A percentile compares a stretch with the other conserved stretches of the same genome.
phyloP scores from a whole-genome alignment of 2,113 vertebrate genomes.

The Lepisosteus oculatus region DNA sequence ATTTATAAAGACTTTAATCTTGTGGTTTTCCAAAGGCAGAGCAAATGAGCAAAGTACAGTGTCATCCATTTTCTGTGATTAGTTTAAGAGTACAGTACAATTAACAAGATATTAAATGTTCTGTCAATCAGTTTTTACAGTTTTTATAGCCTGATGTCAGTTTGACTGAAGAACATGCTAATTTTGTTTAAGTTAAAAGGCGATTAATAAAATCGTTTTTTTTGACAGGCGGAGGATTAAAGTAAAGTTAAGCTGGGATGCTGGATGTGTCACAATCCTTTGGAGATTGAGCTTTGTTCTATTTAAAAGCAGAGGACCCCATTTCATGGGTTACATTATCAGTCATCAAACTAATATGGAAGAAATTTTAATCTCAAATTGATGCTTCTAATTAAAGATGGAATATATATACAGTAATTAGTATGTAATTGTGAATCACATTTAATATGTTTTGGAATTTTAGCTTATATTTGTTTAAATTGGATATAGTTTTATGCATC shows the following conservation, averaged over 20 bases:
- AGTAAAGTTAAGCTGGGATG: conserved; percentile 61
- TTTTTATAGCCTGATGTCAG: conserved; percentile 48
- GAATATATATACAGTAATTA: conserved; percentile 60
- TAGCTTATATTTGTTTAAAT: conserved; percentile 25
- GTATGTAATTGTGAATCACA: conserved; percentile 63
- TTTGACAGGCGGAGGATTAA: conserved; percentile 52
- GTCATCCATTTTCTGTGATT: too few relatives aligned
- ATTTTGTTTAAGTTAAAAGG: conserved; percentile 69
- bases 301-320: conserved; percentile 21
- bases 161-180: conserved; percentile 57
- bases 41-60: too few relatives aligned
- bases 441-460: conserved; percentile 41
- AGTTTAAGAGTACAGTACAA: conserved; percentile 20
- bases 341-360: conserved; percentile 69
- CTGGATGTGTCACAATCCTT: conserved; percentile 39
- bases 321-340: conserved; percentile 60
- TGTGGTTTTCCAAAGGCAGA: too few relatives aligned
- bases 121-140: conserved; percentile 44
- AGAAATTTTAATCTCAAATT: conserved; percentile 58
- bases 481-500: conserved; percentile 34
- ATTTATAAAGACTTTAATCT: too few relatives aligned
- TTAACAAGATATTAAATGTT: conserved; percentile 52
- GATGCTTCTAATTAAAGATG: conserved; percentile 70
- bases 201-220: conserved; percentile 66
- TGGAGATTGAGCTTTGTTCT: conserved; percentile 41